Conservation (phyloP, 2,797 vertebrate species). For the Lagocephalus sceleratus region DNA sequence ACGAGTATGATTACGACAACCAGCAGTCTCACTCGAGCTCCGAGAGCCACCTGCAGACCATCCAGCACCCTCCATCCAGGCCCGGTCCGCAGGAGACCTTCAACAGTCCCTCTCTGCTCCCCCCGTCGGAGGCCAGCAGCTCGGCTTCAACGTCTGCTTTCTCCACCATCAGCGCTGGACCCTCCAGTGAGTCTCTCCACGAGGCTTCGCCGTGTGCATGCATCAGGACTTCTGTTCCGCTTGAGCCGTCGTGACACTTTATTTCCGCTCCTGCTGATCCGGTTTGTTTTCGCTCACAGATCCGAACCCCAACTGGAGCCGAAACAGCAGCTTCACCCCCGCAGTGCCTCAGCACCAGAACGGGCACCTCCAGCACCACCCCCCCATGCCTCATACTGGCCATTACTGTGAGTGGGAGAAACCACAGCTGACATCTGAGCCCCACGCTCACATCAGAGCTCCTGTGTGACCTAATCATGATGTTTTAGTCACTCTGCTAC, state of each 20-base stretch:
- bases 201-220: not conserved
- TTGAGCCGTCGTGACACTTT: not conserved
- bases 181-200: slow-evolving; percentile 82
- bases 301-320: slow-evolving; percentile 87
- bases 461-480: not conserved
- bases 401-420: slow-evolving; percentile 88
- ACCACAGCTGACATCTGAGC: not conserved
- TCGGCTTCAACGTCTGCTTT: slow-evolving; percentile 85
- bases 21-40: slow-evolving; percentile 84
- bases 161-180: slow-evolving; percentile 88
- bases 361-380: slow-evolving; percentile 94
- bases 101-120: slow-evolving; percentile 81
- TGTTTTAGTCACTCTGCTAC: not conserved
- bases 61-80: slow-evolving; percentile 90
- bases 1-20: slow-evolving; percentile 93
- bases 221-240: no score
- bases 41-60: slow-evolving; percentile 89
- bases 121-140: slow-evolving; percentile 81
- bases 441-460: not conserved
- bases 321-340: slow-evolving; percentile 87
- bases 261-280: not conserved
- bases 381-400: slow-evolving; percentile 91
- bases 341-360: slow-evolving; percentile 92
- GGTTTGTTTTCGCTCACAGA: slow-evolving; percentile 66
- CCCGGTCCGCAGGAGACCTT: slow-evolving; percentile 81